phyloP scores from a whole-genome alignment of 1,140 invertebrate genomes.

The Mamestra configurata region DNA sequence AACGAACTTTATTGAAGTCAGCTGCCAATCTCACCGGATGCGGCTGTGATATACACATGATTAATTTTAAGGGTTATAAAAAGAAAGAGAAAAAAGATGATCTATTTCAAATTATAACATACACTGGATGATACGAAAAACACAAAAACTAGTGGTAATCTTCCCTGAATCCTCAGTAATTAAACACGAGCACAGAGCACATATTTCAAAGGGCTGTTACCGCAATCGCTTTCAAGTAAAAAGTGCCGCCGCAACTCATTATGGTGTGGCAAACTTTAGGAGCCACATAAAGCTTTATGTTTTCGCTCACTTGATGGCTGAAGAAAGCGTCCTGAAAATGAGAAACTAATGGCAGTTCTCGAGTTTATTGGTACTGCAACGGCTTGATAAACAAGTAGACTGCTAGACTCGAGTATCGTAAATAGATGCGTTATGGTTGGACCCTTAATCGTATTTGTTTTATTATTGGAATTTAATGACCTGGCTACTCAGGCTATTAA shows the following conservation, averaged over 20 bases:
- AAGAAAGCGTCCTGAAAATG: background rate
- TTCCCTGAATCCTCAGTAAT: background rate
- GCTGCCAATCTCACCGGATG: too few species aligned
- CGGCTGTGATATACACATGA: too few species aligned
- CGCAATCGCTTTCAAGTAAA: background rate
- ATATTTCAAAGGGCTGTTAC: background rate
- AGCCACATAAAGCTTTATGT: conserved; percentile 19
- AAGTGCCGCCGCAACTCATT: conserved; percentile 12
- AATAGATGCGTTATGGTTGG: too few species aligned
- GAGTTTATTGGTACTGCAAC: background rate
- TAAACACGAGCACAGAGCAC: background rate
- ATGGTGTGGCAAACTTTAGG: conserved; percentile 6
- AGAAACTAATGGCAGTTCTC: background rate
- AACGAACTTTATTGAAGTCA: too few species aligned
- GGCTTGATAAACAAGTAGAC: too few species aligned
- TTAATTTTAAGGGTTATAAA: too few species aligned
- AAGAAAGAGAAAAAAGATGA: too few species aligned
- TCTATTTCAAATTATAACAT: too few species aligned
- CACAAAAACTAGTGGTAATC: background rate
- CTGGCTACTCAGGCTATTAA: too few species aligned
- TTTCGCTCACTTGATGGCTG: background rate
- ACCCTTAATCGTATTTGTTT: too few species aligned
- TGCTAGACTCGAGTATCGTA: too few species aligned
- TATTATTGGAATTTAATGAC: too few species aligned
- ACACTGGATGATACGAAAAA: background rate